Conservation (phyloP, 2,888 invertebrate genomes). For the Synergus itoensis region DNA sequence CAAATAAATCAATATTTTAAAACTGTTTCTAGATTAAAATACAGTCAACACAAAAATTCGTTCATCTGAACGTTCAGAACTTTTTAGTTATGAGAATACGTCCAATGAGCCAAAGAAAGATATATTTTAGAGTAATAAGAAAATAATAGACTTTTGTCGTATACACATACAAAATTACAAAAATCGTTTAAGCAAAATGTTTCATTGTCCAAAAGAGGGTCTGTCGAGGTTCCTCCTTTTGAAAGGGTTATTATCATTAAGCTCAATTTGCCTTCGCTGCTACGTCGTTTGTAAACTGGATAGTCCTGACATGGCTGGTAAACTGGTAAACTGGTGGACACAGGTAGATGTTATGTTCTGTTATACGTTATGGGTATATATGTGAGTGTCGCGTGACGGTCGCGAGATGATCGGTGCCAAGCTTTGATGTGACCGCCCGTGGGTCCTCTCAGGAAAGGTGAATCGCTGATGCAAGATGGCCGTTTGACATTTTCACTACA, state of each 20-base stretch:
- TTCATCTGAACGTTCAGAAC: too few relatives aligned
- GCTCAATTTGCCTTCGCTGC: constrained; percentile 30
- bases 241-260: constrained; percentile 38
- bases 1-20: too few relatives aligned
- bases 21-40: too few relatives aligned
- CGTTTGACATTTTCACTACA: constrained; percentile 76
- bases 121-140: constrained; percentile 2
- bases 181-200: constrained; percentile 21
- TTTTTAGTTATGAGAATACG: too few relatives aligned
- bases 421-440: constrained; percentile 39
- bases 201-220: constrained; percentile 22
- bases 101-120: not conserved
- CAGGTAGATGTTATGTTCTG: constrained; percentile 28
- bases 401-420: constrained; percentile 27
- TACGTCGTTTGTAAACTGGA: constrained; percentile 21
- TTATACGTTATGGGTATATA: not conserved
- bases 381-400: constrained; percentile 37
- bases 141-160: not conserved
- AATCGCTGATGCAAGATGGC: constrained; percentile 59
- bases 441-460: constrained; percentile 30
- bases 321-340: constrained; percentile 24
- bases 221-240: constrained; percentile 7
- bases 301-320: constrained; percentile 6
- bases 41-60: too few relatives aligned
- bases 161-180: not conserved